Evolutionary conservation across 1,140 invertebrate genomes (phyloP).

Genomic region (Scaptomyza graminum): DNA sequence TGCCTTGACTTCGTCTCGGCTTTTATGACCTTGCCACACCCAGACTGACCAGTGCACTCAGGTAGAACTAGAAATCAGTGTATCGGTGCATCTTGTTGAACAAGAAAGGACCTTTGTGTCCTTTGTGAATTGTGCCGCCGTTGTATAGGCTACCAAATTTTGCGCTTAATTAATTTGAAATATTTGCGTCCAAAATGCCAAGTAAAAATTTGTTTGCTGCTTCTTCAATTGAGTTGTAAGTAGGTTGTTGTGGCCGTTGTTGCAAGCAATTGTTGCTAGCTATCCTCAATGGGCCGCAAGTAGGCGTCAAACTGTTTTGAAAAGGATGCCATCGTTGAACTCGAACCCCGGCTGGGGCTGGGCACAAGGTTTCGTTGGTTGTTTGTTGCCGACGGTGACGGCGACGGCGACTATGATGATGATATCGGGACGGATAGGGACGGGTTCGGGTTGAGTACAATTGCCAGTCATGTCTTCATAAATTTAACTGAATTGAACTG

Average conservation of each 20-base stretch:
- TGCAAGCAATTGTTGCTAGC: constrained; percentile 14
- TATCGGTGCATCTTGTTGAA: constrained; percentile 38
- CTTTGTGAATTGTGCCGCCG: constrained; percentile 59
- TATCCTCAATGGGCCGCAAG: constrained; percentile 56
- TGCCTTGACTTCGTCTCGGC: constrained; percentile 6
- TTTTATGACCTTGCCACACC: constrained; percentile 67
- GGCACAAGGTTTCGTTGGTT: neutral
- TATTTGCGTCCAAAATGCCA: constrained; percentile 64
- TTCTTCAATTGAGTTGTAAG: constrained; percentile 73
- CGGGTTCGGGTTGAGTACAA: constrained; percentile 52
- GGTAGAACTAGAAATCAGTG: constrained; percentile 46
- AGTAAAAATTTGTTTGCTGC: constrained; percentile 25
- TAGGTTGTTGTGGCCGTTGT: constrained; percentile 11
- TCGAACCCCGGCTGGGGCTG: constrained; percentile 7
- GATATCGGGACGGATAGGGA: neutral
- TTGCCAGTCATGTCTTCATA: constrained; percentile 82
- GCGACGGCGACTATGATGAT: constrained; percentile 2
- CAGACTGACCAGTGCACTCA: constrained; percentile 18
- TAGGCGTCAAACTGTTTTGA: constrained; percentile 61
- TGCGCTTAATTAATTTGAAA: constrained; percentile 79
- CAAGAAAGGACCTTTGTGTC: constrained; percentile 24
- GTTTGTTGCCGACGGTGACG: constrained; percentile 22
- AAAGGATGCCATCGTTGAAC: constrained; percentile 57
- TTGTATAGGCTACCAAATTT: constrained; percentile 58
- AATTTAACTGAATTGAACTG: constrained; percentile 77